A percentile compares a stretch with the other conserved stretches of the same genome.
These are phyloP conservation scores for Schlechtendalia chinensis DNA, from an alignment of 1,140 invertebrate genomes.

Conservation along the genomic window DNA sequence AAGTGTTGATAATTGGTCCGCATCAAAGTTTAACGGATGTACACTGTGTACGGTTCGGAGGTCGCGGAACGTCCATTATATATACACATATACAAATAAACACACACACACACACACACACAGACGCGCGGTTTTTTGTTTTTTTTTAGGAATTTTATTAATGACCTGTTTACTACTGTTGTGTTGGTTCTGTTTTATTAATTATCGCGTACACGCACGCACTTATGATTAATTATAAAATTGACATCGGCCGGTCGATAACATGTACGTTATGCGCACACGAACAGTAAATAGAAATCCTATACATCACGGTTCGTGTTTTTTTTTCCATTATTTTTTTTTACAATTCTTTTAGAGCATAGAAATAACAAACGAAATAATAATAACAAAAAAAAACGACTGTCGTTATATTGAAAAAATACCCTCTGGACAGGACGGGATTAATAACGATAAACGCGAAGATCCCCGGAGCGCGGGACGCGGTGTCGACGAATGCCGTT, in stretches of 20 bases:
- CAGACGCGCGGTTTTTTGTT: not conserved
- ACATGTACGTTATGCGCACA: not conserved
- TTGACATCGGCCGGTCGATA: conserved; percentile 9
- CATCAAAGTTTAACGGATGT: conserved; percentile 42
- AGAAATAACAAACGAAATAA: no score
- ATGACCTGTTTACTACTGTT: conserved; percentile 37
- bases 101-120: no score
- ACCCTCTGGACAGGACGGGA: no score
- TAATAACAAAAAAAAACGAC: no score
- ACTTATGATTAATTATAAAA: conserved; percentile 46
- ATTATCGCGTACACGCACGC: not conserved
- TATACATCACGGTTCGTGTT: no score
- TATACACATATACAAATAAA: not conserved
- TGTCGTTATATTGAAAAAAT: no score
- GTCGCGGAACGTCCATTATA: conserved; percentile 23
- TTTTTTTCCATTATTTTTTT: no score
- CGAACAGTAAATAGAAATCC: not conserved
- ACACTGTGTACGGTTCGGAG: not conserved
- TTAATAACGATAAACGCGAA: no score
- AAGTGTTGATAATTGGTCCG: conserved; percentile 48
- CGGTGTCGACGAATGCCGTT: no score
- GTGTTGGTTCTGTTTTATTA: conserved; percentile 42
- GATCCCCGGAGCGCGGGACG: no score
- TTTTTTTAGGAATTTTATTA: conserved; percentile 40
- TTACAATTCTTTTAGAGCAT: no score